Evolutionary conservation across 2,797 vertebrate species (phyloP), one percentile per base, ranked within the genome.

Genomic region (Rhinichthys osculus): DNA sequence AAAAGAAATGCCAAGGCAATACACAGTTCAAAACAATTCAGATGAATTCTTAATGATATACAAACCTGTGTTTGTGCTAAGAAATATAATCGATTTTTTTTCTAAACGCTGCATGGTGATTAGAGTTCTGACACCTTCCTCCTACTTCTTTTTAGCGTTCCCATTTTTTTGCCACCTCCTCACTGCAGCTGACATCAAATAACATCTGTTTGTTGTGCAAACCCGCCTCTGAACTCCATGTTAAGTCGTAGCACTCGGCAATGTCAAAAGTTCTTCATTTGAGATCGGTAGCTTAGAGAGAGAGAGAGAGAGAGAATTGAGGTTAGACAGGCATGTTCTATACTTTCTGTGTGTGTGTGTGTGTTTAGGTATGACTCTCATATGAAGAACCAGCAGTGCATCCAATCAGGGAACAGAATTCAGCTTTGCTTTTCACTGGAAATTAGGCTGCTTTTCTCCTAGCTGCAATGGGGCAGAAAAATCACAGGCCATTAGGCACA

Each of bases 191-290:
- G 70, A 88, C 88, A 89, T 90, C 90, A 90, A 89, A 89, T 80
- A 88, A 79, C 87, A 88, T 95, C 93, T 92, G 94, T 92, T 91
- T 91, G 89, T 94, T 93, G 91, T 87, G 90, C 91, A 92, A 92
- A 93, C 91, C 93, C 90, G 85, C 82, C 90, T 95, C 89, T 92
- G 91, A 91, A 90, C 92, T 91, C 91, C 92, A 93, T 92, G 93
- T 95, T 95, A 94, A 94, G 94, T 94, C 93, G 94, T 92, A 94
- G 93, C 93, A 93, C 89, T 85, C 83, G 57, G 90, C 95, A 94
- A 95, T 92, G 93, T 95, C 93, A 95, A 93, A 93, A 87, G 89
- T 92, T 92, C 90, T 92, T 90, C 40, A 83, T 91, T 92, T 90
- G 90, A 93, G 92, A 90, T 86, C 40, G 21, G n/a, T 21, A n/a